Base-by-base conservation (phyloP, 2,888 invertebrate genomes). In the Geotrupes spiniger region DNA sequence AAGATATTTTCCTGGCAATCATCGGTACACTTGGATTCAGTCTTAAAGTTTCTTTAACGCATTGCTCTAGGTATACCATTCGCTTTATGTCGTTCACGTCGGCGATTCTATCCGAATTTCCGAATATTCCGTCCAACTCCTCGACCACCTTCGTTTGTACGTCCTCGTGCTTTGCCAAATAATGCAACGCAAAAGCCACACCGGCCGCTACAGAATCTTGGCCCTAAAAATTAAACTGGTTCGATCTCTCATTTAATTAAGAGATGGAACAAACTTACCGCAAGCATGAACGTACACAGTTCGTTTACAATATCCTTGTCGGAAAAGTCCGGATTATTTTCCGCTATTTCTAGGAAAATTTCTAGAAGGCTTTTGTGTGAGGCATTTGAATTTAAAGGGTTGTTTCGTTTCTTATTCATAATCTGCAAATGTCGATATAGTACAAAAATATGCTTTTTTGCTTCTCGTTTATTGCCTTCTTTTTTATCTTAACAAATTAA, bases 11-110 rank as follows among this genome's bases (percentile, higher is more conserved):
- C 47, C 87, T 77, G 1, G 81, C 78, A 59, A 87, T 78, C 58
- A 84, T 78, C 17, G 81, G 82, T 2, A 86, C 84, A 56, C 84
- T 84, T 1, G 87, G 86, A 55, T 80, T 83, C 6, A 86, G 64
- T 38, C 85, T 70, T 41, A 86, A 61, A 0, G 83, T 76, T 63
- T 86, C 86, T 64, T 86, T 86, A 38, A 87, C 82, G 56, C 84
- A 85, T 57, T 80, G 79, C 56, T 86, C 86, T 52, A 86, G 72
- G 60, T 85, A 86, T 46, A 78, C 76, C 80, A 86, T 80, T 45
- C 78, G 76, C 50, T 79, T 68, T n/a, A 86, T 67, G 54, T 82
- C 80, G 31, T 78, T 77, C 68, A 80, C 75, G 2, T 74, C 77
- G 1, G 78, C 76, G 0, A 76, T 64, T 4, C 78, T 74, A 69